These are phyloP conservation scores for Itoplectis maculator DNA, from an alignment of 2,888 invertebrate species.

Conservation along the genomic window DNA sequence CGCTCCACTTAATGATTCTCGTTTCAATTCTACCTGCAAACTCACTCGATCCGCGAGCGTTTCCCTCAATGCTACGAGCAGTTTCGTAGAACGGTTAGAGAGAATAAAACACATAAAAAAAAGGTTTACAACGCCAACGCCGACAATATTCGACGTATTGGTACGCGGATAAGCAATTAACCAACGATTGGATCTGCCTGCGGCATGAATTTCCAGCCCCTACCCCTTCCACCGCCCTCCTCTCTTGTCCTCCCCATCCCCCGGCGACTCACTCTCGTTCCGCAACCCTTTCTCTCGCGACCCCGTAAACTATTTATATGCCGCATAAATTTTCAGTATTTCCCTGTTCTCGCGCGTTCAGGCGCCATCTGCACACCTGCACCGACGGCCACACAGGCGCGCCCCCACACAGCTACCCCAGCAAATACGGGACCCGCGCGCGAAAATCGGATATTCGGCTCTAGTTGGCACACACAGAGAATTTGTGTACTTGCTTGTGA, in stretches of 20 bases:
- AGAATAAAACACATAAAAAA: conserved; percentile 32
- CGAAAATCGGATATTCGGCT: conserved; percentile 52
- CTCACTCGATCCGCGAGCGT: background rate
- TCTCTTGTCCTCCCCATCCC: no score
- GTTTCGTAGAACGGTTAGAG: conserved; percentile 38
- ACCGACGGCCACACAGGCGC: background rate
- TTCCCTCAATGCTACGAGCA: background rate
- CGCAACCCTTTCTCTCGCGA: conserved; percentile 46
- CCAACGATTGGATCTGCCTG: conserved; percentile 78
- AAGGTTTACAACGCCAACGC: conserved; percentile 76
- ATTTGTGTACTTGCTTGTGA: no score
- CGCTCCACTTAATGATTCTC: background rate
- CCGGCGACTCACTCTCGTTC: conserved; percentile 22
- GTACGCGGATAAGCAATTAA: conserved; percentile 77
- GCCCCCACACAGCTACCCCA: background rate
- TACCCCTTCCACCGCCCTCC: conserved; percentile 23
- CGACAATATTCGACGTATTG: conserved; percentile 75
- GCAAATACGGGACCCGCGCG: conserved; percentile 26
- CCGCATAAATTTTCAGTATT: conserved; percentile 75
- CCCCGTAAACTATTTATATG: conserved; percentile 77
- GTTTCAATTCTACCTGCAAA: conserved; percentile 20
- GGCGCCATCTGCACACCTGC: background rate
- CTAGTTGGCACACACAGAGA: conserved; percentile 37
- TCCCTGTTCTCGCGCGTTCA: conserved; percentile 36
- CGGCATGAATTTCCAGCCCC: conserved; percentile 28